A percentile compares a stretch with the other conserved stretches of the same genome.
Evolutionary conservation across 2,797 vertebrate genomes (phyloP).

Genomic region (Tenualosa thibaudeaui): DNA sequence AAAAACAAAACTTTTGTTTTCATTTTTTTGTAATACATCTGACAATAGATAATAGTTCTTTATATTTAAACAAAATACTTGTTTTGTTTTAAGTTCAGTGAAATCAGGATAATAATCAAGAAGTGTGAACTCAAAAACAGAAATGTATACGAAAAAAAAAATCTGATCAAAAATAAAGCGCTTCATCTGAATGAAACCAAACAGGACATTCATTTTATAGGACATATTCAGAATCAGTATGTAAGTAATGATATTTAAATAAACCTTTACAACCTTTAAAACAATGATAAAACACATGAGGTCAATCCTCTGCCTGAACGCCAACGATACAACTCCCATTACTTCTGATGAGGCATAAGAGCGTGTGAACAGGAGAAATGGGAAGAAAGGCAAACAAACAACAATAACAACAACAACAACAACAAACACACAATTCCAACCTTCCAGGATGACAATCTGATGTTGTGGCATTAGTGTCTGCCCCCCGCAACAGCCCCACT

Average conservation of each 20-base stretch:
- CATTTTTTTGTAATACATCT: neutral
- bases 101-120: neutral
- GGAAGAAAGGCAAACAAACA: too few relatives aligned
- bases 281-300: constrained; percentile 11
- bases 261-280: neutral
- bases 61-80: neutral
- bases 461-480: neutral
- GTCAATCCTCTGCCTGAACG: neutral
- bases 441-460: neutral
- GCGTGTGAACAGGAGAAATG: too few relatives aligned
- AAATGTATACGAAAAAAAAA: neutral
- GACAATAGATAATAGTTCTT: neutral
- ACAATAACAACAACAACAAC: neutral
- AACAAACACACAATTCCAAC: neutral
- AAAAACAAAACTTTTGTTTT: constrained; percentile 24
- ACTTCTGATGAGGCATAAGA: neutral
- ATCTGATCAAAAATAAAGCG: neutral
- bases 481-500: neutral
- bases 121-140: neutral
- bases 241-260: constrained; percentile 1
- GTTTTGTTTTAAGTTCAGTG: neutral
- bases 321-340: neutral
- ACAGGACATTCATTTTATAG: neutral
- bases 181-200: neutral
- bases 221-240: neutral